Percentiles rank a stretch among this genome's conserved stretches.
Evolutionary conservation across 2,113 vertebrate genomes (phyloP).

Genomic region (Hylia prasina): DNA sequence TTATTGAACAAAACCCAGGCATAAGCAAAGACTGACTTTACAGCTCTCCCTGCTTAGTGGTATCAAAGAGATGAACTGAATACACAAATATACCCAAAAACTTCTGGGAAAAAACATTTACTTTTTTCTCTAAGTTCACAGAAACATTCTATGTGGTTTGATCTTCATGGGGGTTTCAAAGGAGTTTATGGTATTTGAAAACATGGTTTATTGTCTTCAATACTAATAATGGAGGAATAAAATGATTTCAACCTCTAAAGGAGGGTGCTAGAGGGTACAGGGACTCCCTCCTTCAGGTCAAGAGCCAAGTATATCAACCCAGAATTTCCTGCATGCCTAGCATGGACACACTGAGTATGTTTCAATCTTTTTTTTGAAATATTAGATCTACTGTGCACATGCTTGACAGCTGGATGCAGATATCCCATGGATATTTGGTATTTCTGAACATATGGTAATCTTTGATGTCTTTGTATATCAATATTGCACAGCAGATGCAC

Average conservation of each 20-base stretch:
- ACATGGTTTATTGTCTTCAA: not conserved
- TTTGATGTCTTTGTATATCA: not conserved
- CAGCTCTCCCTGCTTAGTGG: not conserved
- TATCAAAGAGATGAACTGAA: not conserved
- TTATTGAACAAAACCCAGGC: not conserved
- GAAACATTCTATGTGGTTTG: not conserved
- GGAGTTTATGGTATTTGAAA: not conserved
- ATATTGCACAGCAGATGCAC: not conserved
- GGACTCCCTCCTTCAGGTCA: not conserved
- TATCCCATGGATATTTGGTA: not conserved
- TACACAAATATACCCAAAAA: not conserved
- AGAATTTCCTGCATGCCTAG: not conserved
- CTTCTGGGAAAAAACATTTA: not conserved
- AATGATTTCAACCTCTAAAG: not conserved
- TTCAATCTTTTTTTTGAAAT: not conserved
- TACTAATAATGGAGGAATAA: not conserved
- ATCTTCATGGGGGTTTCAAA: not conserved
- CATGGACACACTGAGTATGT: not conserved
- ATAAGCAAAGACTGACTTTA: not conserved
- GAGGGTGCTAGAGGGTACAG: not conserved
- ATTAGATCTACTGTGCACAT: not conserved
- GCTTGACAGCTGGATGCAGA: constrained; percentile 8
- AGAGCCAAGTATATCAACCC: not conserved
- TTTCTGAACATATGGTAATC: constrained; percentile 2
- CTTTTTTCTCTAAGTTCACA: not conserved